Base-by-base conservation (phyloP, 2,113 vertebrate species). In the Columba janthina region DNA sequence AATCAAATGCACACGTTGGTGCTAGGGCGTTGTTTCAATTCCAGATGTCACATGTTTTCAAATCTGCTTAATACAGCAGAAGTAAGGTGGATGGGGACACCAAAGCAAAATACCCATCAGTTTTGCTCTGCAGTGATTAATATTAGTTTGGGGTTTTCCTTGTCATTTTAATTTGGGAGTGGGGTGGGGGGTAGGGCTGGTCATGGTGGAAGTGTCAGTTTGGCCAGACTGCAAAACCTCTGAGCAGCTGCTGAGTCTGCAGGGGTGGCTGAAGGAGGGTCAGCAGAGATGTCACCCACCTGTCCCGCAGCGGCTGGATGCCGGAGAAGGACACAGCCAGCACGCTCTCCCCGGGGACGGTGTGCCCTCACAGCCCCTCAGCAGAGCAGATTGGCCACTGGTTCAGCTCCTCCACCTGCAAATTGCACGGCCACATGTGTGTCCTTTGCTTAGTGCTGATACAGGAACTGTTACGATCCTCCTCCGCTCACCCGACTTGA, bases 401-500 rank as follows among this genome's bases (percentile, higher is more conserved):
- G n/a, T 25, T 17, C 36, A 48, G 82, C 71, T 66, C 51, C n/a
- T 77, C 54, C 56, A 31, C 42, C 62, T 17, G 44, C 1, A 9
- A 62, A 36, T 21, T 1, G 6, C 20, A 3, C 3, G 3, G 20
- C n/a, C 25, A 29, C 2, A 0, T 5, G 18, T 3, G 4, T 3
- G 12, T 5, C 2, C 56, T 65, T 53, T 28, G 66, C 67, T 22
- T 11, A 3, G 50, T 4, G 38, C 65, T 24, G 73, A 8, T 18
- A 3, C 42, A 57, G 24, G 56, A 26, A 40, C 56, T 2, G 3
- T 9, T 1, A 2, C 0, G 4, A 4, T 8, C 20, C n/a, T 62
- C 48, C 48, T 62, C 1, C 0, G 2, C 28, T 66, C 40, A 5
- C 40, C 46, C 0, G 0, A 3, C 5, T 4, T 29, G 48, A 1